Base-by-base conservation (phyloP, 2,888 invertebrate genomes). In the Rotaria sp. region DNA sequence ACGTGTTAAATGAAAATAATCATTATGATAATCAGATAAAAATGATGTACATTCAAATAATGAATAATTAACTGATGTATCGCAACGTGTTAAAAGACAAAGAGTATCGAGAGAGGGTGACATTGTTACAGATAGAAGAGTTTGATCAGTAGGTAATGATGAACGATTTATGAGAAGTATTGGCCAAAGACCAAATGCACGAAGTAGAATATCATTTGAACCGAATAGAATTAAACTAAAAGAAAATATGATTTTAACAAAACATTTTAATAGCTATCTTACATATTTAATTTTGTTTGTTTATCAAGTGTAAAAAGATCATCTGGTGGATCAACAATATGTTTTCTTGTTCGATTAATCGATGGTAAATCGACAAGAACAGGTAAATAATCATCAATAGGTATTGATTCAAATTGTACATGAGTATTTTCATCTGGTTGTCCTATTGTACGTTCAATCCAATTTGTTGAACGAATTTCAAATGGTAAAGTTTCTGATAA, bases 201-300 rank as follows among this genome's bases (percentile, higher is more conserved):
- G 80, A 11, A 80, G 80, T 4, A 80, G 45, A n/a, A 80, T 45
- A 45, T 80, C 80, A 80, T 80, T 45, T 2, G 41, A n/a, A 13
- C 80, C 80, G n/a, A 41, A 26, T 45, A 80, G 4, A 41, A 80
- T 80, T 80, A 80, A 80, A 80, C 80, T 80, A 3, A 11, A 80
- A n/a, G 4, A 45, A 26, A 80, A 8, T 13, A 15, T 50, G 50
- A 50, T 3, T n/a, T n/a, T n/a, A 18, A 50, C 15, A 45, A 45
- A 11, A 45, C 1, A 11, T 80, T 21, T 10, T 5, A 24, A 26
- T 10, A 26, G 24, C 13, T 80, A 18, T 80, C 24, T 67, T 80
- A 80, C 80, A 80, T 80, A 45, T 80, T 80, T 80, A 80, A n/a
- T 80, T 80, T 80, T 11, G 45, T 80, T 45, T 80, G 75, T 80